Conservation (phyloP, 2,113 vertebrate genomes). For the Ophiodon elongatus region DNA sequence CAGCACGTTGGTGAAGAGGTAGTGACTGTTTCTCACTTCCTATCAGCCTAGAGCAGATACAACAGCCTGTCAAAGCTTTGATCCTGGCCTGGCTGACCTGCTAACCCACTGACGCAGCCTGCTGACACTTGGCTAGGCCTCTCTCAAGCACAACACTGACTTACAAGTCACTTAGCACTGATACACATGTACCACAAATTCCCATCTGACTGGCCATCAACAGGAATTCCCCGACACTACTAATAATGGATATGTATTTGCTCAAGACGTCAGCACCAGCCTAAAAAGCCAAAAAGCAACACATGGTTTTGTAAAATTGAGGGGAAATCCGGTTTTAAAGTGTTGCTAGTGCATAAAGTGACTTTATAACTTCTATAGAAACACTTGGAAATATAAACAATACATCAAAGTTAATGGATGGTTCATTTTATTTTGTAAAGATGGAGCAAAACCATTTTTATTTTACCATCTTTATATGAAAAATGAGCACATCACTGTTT, state of each 20-base stretch:
- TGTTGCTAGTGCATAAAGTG: not conserved
- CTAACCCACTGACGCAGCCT: conserved; percentile 67
- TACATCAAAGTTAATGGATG: not conserved
- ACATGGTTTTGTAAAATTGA: not conserved
- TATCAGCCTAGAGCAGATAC: conserved; percentile 33
- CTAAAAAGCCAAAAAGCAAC: not conserved
- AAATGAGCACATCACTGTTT: not conserved
- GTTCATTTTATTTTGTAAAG: not conserved
- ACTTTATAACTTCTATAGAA: not conserved
- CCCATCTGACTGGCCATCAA: conserved; percentile 26
- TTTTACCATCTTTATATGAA: not conserved
- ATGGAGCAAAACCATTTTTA: too few species aligned
- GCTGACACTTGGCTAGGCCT: conserved; percentile 26
- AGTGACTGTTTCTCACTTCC: conserved; percentile 51
- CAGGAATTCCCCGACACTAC: conserved; percentile 16
- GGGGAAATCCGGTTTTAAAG: not conserved
- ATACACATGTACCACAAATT: conserved; percentile 30
- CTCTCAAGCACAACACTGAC: conserved; percentile 27
- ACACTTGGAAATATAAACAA: not conserved
- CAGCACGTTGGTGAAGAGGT: conserved; percentile 15
- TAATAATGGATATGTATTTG: conserved; percentile 7
- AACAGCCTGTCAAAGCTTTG: conserved; percentile 58
- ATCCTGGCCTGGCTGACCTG: conserved; percentile 68
- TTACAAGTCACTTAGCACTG: conserved; percentile 39
- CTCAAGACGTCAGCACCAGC: conserved; percentile 12